These are phyloP conservation scores for Enhydra lutris DNA, from an alignment of 2,113 vertebrate species.

Conservation along the genomic window DNA sequence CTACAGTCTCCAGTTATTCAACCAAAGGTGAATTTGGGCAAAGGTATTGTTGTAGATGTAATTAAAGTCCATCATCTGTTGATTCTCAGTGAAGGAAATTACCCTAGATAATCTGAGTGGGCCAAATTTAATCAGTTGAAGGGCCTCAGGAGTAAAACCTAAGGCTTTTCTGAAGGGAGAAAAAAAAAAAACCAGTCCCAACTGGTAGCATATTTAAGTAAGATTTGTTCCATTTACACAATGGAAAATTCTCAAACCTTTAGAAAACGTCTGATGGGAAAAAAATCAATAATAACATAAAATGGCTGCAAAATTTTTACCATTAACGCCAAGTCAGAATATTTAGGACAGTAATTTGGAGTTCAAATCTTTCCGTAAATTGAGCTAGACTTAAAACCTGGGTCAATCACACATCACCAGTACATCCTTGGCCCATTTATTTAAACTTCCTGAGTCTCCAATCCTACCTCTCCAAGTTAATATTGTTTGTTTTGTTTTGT, in stretches of 20 bases:
- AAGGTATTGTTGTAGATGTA: neutral
- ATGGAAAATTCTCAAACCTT: neutral
- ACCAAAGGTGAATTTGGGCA: neutral
- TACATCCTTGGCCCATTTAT: neutral
- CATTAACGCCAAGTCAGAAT: neutral
- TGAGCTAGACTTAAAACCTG: neutral
- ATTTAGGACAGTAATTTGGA: neutral
- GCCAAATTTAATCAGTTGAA: neutral
- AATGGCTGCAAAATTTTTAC: neutral
- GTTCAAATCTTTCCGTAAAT: neutral
- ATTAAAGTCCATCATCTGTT: neutral
- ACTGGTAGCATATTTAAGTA: neutral
- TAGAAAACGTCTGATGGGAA: neutral
- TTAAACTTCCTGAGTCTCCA: neutral
- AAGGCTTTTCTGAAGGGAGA: neutral
- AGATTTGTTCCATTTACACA: neutral
- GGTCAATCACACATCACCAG: neutral
- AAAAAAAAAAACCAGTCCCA: neutral
- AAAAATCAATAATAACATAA: neutral
- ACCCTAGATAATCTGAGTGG: neutral
- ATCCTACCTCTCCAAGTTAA: neutral
- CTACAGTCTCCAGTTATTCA: neutral
- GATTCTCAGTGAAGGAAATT: neutral
- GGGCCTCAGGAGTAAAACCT: neutral
- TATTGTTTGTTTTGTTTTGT: too few relatives aligned